Conservation (phyloP, 2,888 invertebrate species). For the Andrena trimmerana region DNA sequence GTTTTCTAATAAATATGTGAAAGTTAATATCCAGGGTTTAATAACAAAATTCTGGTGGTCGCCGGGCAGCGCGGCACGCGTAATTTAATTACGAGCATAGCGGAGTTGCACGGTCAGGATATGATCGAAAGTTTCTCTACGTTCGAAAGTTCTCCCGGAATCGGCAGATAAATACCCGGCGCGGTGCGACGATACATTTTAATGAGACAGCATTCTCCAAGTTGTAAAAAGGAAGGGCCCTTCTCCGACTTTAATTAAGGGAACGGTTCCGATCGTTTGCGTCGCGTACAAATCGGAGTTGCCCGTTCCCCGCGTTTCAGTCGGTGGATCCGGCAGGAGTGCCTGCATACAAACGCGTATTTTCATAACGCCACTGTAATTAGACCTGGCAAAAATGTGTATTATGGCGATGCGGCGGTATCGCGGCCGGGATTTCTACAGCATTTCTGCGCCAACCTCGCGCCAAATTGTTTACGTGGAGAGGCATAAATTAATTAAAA, state of each 20-base stretch:
- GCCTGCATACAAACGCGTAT: conserved; percentile 30
- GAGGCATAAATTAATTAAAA: conserved; percentile 30
- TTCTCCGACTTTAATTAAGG: conserved; percentile 16
- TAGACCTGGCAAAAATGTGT: conserved; percentile 23
- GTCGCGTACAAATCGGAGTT: neutral
- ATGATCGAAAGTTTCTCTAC: conserved; percentile 41
- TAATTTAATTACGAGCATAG: conserved; percentile 49
- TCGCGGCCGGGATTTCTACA: conserved; percentile 2
- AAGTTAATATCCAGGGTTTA: conserved; percentile 38
- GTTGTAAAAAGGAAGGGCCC: neutral
- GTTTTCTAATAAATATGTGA: conserved; percentile 45
- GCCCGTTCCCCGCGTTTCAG: conserved; percentile 8
- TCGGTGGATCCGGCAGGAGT: conserved; percentile 5
- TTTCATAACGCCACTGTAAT: conserved; percentile 40
- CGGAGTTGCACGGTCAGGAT: neutral
- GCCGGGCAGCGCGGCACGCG: neutral
- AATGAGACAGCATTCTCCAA: conserved; percentile 16
- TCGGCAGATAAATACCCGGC: conserved; percentile 17
- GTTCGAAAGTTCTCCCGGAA: conserved; percentile 10
- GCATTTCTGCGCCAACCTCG: conserved; percentile 19
- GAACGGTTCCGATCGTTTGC: conserved; percentile 12
- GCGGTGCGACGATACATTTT: conserved; percentile 13
- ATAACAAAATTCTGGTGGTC: conserved; percentile 42
- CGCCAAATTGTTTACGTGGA: conserved; percentile 33
- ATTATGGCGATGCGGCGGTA: neutral